Evolutionary conservation across 2,888 invertebrate species (phyloP).

Genomic region (Drosophila tanythrix): DNA sequence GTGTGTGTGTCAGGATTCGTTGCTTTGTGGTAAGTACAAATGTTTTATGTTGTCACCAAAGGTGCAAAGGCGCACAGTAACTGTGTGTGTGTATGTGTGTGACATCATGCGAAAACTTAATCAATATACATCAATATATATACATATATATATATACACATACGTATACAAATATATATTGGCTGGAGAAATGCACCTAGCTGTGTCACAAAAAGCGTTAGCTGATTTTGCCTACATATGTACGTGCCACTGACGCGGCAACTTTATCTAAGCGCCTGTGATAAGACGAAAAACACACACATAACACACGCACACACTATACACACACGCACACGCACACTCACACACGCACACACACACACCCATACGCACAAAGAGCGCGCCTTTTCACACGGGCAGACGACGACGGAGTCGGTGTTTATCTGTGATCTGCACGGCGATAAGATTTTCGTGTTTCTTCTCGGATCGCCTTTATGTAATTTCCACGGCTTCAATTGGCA

Average conservation of each 20-base stretch:
- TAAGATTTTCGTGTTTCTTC: slow-evolving; percentile 29
- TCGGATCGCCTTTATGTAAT: slow-evolving; percentile 31
- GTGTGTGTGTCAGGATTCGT: neutral
- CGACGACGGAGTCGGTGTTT: slow-evolving; percentile 21
- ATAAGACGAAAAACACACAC: slow-evolving; percentile 26
- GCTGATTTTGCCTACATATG: neutral
- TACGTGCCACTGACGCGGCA: slow-evolving; percentile 34
- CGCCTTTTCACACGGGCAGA: slow-evolving; percentile 41
- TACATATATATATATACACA: neutral
- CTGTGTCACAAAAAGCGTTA: slow-evolving; percentile 11
- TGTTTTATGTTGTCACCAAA: neutral
- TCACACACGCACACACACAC: slow-evolving; percentile 3
- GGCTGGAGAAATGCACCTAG: slow-evolving; percentile 24
- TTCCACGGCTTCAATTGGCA: slow-evolving; percentile 24
- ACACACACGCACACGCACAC: neutral
- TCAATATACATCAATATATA: neutral
- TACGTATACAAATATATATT: neutral
- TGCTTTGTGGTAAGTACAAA: neutral
- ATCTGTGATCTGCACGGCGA: slow-evolving; percentile 33
- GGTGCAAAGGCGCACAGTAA: neutral
- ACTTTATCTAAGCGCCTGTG: slow-evolving; percentile 55
- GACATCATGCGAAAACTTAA: slow-evolving; percentile 10
- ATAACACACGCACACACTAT: neutral
- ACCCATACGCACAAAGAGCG: slow-evolving; percentile 11
- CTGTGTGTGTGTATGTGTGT: neutral